Evolutionary conservation across 2,797 vertebrate genomes (phyloP).

Genomic region (Bryconaethiops microstoma): DNA sequence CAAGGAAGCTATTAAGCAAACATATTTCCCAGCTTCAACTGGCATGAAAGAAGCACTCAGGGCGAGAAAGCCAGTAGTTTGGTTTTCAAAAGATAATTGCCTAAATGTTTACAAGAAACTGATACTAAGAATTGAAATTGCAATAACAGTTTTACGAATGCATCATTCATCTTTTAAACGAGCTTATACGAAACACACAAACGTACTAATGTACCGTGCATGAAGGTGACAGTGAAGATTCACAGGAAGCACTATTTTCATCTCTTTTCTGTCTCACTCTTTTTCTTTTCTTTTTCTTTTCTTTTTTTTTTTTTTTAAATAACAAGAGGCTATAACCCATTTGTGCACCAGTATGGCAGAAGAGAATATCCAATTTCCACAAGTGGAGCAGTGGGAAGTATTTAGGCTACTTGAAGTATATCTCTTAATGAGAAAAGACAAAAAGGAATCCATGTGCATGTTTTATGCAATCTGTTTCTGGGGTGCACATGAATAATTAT

Average conservation of each 20-base stretch:
- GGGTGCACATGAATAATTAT: constrained; percentile 81
- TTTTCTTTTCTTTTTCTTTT: background rate
- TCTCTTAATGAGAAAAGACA: constrained; percentile 84
- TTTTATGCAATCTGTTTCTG: constrained; percentile 83
- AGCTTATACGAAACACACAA: constrained; percentile 32
- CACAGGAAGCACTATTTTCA: background rate
- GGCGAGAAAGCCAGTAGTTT: constrained; percentile 55
- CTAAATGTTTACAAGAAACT: constrained; percentile 62
- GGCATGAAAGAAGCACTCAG: constrained; percentile 55
- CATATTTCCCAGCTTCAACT: constrained; percentile 58
- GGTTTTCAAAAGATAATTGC: constrained; percentile 61
- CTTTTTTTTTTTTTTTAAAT: constrained; percentile 54
- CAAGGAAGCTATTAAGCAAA: constrained; percentile 63
- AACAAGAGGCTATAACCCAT: constrained; percentile 68
- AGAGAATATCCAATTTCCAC: constrained; percentile 77
- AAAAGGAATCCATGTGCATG: constrained; percentile 81
- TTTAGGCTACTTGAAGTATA: constrained; percentile 80
- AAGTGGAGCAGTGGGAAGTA: constrained; percentile 79
- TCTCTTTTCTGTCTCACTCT: background rate
- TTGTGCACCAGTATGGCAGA: constrained; percentile 73
- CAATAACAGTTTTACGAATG: constrained; percentile 45
- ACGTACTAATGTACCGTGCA: background rate
- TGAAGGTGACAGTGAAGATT: constrained; percentile 31
- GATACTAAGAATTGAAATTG: constrained; percentile 51
- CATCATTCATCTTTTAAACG: constrained; percentile 33